phyloP scores from a whole-genome alignment of 2,888 invertebrate genomes.

The Vanessa cardui region DNA sequence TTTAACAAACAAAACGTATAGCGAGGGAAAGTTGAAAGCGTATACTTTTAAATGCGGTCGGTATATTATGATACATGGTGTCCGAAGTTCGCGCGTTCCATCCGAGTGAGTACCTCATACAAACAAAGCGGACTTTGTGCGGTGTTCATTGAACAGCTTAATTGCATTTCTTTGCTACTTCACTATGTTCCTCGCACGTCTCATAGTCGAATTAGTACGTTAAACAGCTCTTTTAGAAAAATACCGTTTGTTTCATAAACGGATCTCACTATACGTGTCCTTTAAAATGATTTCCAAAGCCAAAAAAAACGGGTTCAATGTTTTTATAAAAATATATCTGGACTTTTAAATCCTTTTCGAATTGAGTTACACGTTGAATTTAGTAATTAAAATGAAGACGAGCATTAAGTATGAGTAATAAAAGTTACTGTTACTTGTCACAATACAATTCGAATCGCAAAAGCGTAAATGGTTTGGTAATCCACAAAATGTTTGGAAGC shows the following conservation, averaged over 20 bases:
- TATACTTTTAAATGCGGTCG: conserved; percentile 26
- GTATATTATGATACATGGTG: conserved; percentile 44
- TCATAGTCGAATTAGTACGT: conserved; percentile 62
- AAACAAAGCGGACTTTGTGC: conserved; percentile 69
- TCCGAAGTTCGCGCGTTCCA: conserved; percentile 57
- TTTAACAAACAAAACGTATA: conserved; percentile 12
- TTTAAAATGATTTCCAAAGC: neutral
- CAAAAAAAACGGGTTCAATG: neutral
- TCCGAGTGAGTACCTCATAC: conserved; percentile 58
- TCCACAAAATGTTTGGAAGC: conserved; percentile 41
- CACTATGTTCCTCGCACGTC: conserved; percentile 57
- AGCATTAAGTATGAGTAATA: neutral
- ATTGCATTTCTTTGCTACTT: conserved; percentile 69
- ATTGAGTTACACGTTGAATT: too few species aligned
- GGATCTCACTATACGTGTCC: neutral
- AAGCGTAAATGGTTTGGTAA: conserved; percentile 37
- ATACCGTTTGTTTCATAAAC: conserved; percentile 18
- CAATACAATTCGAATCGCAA: conserved; percentile 18
- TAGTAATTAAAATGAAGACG: neutral
- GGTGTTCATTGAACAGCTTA: conserved; percentile 75
- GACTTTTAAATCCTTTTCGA: too few species aligned
- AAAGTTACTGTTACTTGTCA: neutral
- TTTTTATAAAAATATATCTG: too few species aligned
- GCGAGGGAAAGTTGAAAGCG: conserved; percentile 5
- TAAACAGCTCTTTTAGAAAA: conserved; percentile 43